A percentile compares a stretch with the other conserved stretches of the same genome.
Evolutionary conservation across 2,888 invertebrate genomes (phyloP).

Genomic region (Tetropium fuscum): DNA sequence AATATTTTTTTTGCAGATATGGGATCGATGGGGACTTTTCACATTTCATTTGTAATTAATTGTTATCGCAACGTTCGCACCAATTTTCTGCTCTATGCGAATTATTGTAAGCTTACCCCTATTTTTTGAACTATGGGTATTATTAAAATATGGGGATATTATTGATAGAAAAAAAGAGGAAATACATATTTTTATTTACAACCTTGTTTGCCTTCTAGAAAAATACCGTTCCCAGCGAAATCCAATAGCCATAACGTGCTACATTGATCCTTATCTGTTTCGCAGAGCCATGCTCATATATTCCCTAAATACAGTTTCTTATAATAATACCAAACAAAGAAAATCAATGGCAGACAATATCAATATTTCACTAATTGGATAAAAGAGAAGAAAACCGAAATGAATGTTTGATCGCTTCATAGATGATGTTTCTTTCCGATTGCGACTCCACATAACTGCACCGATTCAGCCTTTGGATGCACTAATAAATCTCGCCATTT

Average conservation of each 20-base stretch:
- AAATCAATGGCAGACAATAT: conserved; percentile 15
- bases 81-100: no score
- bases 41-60: no score
- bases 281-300: conserved; percentile 5
- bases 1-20: no score
- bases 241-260: not conserved
- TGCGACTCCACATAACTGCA: conserved; percentile 15
- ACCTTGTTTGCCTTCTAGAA: no score
- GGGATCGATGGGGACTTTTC: no score
- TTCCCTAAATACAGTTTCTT: conserved; percentile 4
- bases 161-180: no score
- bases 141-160: no score
- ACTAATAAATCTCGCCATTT: conserved; percentile 31
- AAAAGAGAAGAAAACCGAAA: conserved; percentile 26
- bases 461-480: conserved; percentile 25
- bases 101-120: no score
- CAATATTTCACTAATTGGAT: conserved; percentile 32
- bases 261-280: not conserved
- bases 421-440: conserved; percentile 29
- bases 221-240: no score
- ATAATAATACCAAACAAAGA: conserved; percentile 5
- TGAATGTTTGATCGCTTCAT: conserved; percentile 29
- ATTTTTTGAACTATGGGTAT: no score
- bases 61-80: no score
- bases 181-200: no score